phyloP scores from a whole-genome alignment of 1,140 invertebrate genomes.

The Papilio machaon region DNA sequence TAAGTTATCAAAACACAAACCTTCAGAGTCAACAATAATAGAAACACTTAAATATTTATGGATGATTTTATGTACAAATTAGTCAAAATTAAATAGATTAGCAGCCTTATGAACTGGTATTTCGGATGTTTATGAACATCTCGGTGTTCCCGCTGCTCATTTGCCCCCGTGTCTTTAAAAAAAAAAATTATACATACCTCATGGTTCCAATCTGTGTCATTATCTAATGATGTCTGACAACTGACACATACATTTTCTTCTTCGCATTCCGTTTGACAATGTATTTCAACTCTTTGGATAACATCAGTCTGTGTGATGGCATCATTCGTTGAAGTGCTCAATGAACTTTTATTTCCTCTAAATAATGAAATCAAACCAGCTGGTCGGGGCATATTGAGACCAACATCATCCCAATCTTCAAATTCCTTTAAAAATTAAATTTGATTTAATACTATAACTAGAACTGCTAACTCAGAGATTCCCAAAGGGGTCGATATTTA shows the following conservation, averaged over 20 bases:
- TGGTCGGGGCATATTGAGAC: conserved; percentile 92
- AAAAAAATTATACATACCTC: conserved; percentile 57
- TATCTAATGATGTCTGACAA: conserved; percentile 67
- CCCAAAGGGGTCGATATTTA: too few relatives aligned
- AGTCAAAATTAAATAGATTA: too few relatives aligned
- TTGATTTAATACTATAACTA: neutral
- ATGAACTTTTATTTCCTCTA: conserved; percentile 81
- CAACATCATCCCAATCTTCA: conserved; percentile 97
- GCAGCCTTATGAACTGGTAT: too few relatives aligned
- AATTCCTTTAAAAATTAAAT: conserved; percentile 86
- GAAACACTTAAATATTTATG: too few relatives aligned
- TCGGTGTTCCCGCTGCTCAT: too few relatives aligned
- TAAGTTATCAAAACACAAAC: too few relatives aligned
- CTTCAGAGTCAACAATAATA: too few relatives aligned
- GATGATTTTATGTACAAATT: too few relatives aligned
- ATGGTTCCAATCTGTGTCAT: conserved; percentile 74
- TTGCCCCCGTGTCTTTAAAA: too few relatives aligned
- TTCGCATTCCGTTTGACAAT: conserved; percentile 75
- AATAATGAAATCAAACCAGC: conserved; percentile 90
- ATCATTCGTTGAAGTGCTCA: conserved; percentile 63
- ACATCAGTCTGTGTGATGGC: conserved; percentile 54
- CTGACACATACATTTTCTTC: conserved; percentile 70
- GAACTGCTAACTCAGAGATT: neutral
- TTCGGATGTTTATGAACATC: too few relatives aligned
- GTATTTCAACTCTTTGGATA: conserved; percentile 47